Evolutionary conservation across 2,113 vertebrate genomes (phyloP).

Genomic region (Scomber japonicus): DNA sequence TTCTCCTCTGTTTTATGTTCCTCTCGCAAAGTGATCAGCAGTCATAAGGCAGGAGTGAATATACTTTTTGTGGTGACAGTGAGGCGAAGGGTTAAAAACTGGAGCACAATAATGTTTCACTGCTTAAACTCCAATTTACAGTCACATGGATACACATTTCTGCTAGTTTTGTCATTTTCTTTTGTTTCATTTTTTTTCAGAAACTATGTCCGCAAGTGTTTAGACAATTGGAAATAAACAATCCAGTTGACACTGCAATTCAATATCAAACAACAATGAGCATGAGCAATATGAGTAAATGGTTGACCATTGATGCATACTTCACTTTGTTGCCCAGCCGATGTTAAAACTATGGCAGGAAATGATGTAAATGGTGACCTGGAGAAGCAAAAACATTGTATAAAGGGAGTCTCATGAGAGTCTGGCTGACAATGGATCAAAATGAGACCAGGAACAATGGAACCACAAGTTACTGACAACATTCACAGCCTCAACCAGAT

Average conservation of each 20-base stretch:
- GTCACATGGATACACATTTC: constrained; percentile 12
- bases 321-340: constrained; percentile 67
- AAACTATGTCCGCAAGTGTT: constrained; percentile 49
- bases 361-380: constrained; percentile 82
- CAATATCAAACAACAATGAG: constrained; percentile 63
- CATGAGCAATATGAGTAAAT: constrained; percentile 58
- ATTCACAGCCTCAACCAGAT: constrained; percentile 77
- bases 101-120: constrained; percentile 38
- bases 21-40: constrained; percentile 62
- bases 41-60: constrained; percentile 16
- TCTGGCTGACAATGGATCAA: constrained; percentile 87
- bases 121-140: constrained; percentile 28
- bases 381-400: constrained; percentile 77
- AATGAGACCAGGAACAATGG: constrained; percentile 86
- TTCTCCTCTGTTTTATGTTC: constrained; percentile 56
- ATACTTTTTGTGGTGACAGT: constrained; percentile 5
- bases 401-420: constrained; percentile 79
- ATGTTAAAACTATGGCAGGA: constrained; percentile 80
- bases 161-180: constrained; percentile 40
- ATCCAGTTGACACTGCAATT: constrained; percentile 57
- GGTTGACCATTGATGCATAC: constrained; percentile 67
- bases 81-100: constrained; percentile 63
- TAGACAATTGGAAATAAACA: constrained; percentile 65
- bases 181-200: constrained; percentile 41
- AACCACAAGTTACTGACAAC: constrained; percentile 72